These are phyloP conservation scores for Archivesica marissinica DNA, from an alignment of 1,140 invertebrate genomes.

Conservation along the genomic window DNA sequence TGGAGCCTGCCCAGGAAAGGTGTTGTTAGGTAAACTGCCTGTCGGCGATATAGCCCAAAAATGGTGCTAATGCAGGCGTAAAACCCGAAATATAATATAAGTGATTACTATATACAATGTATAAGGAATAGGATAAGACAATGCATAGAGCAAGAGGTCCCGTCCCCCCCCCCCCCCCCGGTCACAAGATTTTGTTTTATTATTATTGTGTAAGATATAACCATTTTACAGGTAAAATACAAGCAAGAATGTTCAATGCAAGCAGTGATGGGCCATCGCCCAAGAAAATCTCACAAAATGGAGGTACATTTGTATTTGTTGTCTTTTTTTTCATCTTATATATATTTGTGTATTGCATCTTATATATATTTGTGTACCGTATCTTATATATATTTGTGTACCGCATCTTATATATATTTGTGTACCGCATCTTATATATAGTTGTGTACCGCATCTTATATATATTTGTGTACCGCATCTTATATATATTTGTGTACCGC, in stretches of 20 bases:
- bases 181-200: too few relatives aligned
- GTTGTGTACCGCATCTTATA: background rate
- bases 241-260: slow-evolving; percentile 42
- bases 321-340: background rate
- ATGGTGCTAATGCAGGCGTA: too few relatives aligned
- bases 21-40: too few relatives aligned
- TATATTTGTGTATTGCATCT: background rate
- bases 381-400: background rate
- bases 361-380: background rate
- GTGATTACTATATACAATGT: too few relatives aligned
- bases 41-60: too few relatives aligned
- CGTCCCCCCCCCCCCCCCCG: too few relatives aligned
- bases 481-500: background rate
- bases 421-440: background rate
- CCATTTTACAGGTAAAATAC: too few relatives aligned
- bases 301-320: slow-evolving; percentile 27
- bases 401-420: background rate
- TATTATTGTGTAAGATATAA: too few relatives aligned
- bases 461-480: background rate
- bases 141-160: too few relatives aligned
- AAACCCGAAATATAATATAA: too few relatives aligned
- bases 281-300: slow-evolving; percentile 59
- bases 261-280: slow-evolving; percentile 28
- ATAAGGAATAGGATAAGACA: too few relatives aligned
- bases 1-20: too few relatives aligned